Evolutionary conservation across 2,113 vertebrate genomes (phyloP).

Genomic region (Macaca nemestrina): DNA sequence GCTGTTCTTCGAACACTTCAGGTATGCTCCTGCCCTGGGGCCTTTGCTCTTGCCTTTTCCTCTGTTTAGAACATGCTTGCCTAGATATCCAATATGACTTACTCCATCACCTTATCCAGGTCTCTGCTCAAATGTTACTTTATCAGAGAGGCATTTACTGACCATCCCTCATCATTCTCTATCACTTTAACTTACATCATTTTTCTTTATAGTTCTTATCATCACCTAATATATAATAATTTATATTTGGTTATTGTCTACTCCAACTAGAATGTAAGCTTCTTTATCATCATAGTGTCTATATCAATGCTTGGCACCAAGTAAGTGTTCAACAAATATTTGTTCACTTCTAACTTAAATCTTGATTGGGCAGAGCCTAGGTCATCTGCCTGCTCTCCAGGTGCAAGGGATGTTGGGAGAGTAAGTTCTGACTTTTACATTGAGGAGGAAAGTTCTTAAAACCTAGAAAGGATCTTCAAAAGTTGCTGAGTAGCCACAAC

Average conservation of each 20-base stretch:
- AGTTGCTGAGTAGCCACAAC: not conserved
- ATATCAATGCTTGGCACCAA: not conserved
- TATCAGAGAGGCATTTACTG: not conserved
- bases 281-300: not conserved
- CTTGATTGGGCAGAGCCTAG: not conserved
- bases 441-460: not conserved
- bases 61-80: not conserved
- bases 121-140: not conserved
- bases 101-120: not conserved
- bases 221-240: not conserved
- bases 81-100: not conserved
- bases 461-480: slow-evolving; percentile 18
- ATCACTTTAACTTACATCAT: not conserved
- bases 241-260: not conserved
- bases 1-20: not conserved
- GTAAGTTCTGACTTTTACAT: slow-evolving; percentile 36
- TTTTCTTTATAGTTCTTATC: not conserved
- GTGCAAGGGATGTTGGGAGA: not conserved
- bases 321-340: not conserved
- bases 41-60: not conserved
- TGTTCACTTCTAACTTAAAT: not conserved
- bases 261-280: not conserved
- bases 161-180: not conserved
- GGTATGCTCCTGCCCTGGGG: not conserved
- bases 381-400: not conserved